Conservation (phyloP, 2,113 vertebrate species). For the Hydrochoerus hydrochaeris region DNA sequence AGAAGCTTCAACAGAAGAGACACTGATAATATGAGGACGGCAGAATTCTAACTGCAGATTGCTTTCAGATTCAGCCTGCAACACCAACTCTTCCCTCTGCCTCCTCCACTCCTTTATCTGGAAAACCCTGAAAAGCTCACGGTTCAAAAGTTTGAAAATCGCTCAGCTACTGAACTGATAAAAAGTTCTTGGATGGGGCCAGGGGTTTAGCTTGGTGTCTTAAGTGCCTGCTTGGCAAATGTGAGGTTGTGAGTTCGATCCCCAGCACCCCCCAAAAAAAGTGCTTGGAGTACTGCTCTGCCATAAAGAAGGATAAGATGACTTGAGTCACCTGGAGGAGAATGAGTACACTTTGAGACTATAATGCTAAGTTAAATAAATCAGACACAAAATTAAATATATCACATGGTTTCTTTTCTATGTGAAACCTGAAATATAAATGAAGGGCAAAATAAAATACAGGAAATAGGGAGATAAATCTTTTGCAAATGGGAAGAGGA, state of each 20-base stretch:
- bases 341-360: not conserved
- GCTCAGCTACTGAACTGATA: not conserved
- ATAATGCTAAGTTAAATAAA: not conserved
- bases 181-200: too few relatives aligned
- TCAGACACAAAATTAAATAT: not conserved
- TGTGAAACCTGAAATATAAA: not conserved
- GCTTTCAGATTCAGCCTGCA: not conserved
- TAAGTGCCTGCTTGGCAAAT: too few relatives aligned
- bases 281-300: not conserved
- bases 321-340: not conserved
- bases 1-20: not conserved
- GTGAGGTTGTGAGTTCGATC: too few relatives aligned
- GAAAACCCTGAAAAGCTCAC: not conserved
- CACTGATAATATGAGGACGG: not conserved
- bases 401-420: not conserved
- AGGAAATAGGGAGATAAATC: not conserved
- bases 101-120: not conserved
- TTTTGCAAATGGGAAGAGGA: not conserved
- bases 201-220: too few relatives aligned
- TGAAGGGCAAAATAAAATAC: not conserved
- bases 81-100: not conserved
- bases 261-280: too few relatives aligned
- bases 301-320: not conserved
- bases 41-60: not conserved
- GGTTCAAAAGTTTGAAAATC: not conserved